phyloP scores from a whole-genome alignment of 30 jellyfish, hydroid and myxozoan species.

The Sanderia malayensis region DNA sequence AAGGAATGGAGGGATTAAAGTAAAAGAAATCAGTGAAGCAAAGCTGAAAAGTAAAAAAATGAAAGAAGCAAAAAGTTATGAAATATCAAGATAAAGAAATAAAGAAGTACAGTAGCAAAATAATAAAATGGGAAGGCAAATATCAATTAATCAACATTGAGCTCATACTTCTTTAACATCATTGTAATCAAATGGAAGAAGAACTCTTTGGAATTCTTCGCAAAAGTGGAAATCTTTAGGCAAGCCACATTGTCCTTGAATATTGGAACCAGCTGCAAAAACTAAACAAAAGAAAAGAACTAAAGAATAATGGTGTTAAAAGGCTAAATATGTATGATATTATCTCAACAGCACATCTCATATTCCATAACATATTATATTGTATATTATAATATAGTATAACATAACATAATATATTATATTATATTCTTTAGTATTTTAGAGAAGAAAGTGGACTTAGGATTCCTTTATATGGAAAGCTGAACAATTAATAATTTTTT shows the following conservation, averaged over 20 bases:
- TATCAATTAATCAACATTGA: too few relatives aligned
- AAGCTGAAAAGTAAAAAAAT: not conserved
- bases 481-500: too few relatives aligned
- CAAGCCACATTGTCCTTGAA: conserved; percentile 63
- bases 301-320: not conserved
- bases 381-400: not conserved
- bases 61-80: not conserved
- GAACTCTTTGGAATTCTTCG: conserved; percentile 1
- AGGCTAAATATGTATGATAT: not conserved
- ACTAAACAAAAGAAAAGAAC: conserved; percentile 21
- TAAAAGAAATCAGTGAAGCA: not conserved
- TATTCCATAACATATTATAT: not conserved
- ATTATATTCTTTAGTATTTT: not conserved
- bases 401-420: not conserved
- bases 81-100: not conserved
- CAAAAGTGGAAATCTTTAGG: not conserved
- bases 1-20: not conserved
- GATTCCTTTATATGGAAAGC: too few relatives aligned
- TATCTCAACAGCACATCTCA: not conserved
- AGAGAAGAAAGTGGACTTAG: not conserved
- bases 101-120: too few relatives aligned
- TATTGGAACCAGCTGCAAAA: conserved; percentile 53
- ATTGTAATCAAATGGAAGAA: conserved; percentile 19
- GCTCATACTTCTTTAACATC: conserved; percentile 33
- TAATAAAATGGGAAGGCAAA: too few relatives aligned